phyloP scores from a whole-genome alignment of 2,888 invertebrate genomes.

The Apodemia duryi region DNA sequence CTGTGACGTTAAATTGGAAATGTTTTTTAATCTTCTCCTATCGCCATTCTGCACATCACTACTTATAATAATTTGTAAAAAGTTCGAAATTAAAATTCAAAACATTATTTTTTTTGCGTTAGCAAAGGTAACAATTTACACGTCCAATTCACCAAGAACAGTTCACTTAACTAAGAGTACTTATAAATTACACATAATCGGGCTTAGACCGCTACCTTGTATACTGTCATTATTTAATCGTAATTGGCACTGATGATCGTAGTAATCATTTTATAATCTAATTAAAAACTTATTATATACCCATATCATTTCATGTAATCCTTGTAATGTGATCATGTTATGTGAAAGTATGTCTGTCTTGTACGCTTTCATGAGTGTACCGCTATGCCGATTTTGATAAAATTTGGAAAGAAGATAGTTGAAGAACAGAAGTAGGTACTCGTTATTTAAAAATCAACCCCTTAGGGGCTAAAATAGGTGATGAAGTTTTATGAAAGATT shows the following conservation, averaged over 20 bases:
- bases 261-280: not conserved
- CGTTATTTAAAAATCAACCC: too few relatives aligned
- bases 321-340: too few relatives aligned
- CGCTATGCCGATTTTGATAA: too few relatives aligned
- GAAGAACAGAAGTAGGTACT: too few relatives aligned
- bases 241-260: constrained; percentile 6
- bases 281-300: not conserved
- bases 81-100: constrained; percentile 22
- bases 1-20: not conserved
- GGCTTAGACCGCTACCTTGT: constrained; percentile 11
- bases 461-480: too few relatives aligned
- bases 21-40: not conserved
- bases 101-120: not conserved
- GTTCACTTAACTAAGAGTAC: constrained; percentile 28
- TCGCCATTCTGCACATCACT: not conserved
- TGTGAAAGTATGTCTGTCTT: too few relatives aligned
- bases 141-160: constrained; percentile 27
- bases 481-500: too few relatives aligned
- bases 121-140: constrained; percentile 19
- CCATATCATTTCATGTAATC: not conserved
- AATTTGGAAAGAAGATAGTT: too few relatives aligned
- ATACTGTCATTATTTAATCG: constrained; percentile 16
- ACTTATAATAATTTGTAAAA: not conserved
- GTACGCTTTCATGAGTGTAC: too few relatives aligned
- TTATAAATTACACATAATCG: constrained; percentile 16